phyloP scores from a whole-genome alignment of 2,888 invertebrate genomes.

The Xanthia togata region DNA sequence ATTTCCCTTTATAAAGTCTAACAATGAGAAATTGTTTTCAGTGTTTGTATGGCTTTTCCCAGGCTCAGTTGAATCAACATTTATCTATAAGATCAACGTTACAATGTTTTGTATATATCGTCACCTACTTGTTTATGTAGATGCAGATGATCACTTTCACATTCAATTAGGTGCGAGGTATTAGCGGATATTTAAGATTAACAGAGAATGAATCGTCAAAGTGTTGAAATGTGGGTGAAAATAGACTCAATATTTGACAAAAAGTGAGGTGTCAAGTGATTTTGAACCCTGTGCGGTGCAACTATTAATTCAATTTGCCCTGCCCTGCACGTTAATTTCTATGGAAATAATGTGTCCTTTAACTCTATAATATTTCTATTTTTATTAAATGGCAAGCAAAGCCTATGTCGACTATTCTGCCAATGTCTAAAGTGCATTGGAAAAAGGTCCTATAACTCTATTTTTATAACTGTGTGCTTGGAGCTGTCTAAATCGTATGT shows the following conservation, averaged over 20 bases:
- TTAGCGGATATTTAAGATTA: neutral
- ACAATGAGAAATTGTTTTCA: constrained; percentile 52
- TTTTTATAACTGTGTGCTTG: too few species aligned
- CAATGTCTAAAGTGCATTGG: too few species aligned
- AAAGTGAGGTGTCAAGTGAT: neutral
- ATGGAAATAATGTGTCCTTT: neutral
- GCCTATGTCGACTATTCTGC: too few species aligned
- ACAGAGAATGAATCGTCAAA: neutral
- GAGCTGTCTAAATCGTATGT: too few species aligned
- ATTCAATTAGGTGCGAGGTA: neutral
- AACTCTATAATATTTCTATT: too few species aligned
- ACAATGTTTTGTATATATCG: constrained; percentile 40
- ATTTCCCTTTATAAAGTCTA: constrained; percentile 53
- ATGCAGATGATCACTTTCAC: neutral
- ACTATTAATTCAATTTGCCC: neutral
- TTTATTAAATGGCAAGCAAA: too few species aligned
- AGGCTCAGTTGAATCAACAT: constrained; percentile 49
- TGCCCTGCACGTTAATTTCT: too few species aligned
- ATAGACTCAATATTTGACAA: neutral
- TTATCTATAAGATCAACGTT: constrained; percentile 54
- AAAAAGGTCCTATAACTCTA: too few species aligned
- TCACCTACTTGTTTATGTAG: neutral
- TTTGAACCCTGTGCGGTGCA: neutral
- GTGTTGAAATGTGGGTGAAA: neutral
- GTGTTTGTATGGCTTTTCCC: constrained; percentile 50